Percentiles rank a stretch among this genome's conserved stretches.
Conservation (phyloP, 2,888 invertebrate genomes). For the Coelopa pilipes region DNA sequence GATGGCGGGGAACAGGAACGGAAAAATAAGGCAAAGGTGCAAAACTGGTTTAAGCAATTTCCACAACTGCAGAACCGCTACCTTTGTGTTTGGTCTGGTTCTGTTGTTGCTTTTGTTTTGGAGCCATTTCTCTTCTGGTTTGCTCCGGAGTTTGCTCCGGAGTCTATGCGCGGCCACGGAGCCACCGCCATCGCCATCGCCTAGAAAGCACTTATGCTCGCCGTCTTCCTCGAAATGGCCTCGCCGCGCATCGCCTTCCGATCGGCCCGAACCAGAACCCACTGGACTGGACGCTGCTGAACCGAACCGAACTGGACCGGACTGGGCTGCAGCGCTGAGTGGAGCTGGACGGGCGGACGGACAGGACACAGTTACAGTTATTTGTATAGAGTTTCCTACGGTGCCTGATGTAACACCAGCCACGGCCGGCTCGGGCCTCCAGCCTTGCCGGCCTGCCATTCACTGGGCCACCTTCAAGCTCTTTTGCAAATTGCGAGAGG, state of each 20-base stretch:
- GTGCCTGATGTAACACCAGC: constrained; percentile 12
- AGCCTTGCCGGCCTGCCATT: constrained; percentile 8
- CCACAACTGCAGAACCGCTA: constrained; percentile 31
- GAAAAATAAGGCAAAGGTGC: constrained; percentile 35
- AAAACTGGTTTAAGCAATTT: constrained; percentile 38
- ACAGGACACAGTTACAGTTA: constrained; percentile 39
- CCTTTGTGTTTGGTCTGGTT: neutral
- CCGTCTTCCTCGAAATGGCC: too few species aligned
- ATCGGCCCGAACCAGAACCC: too few species aligned
- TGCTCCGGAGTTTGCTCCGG: neutral
- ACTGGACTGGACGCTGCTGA: too few species aligned
- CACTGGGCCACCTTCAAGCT: constrained; percentile 28
- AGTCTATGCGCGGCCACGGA: too few species aligned
- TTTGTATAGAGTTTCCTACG: constrained; percentile 10
- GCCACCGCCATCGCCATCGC: neutral
- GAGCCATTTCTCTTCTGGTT: constrained; percentile 13
- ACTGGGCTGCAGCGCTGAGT: too few species aligned
- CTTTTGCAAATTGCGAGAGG: constrained; percentile 13
- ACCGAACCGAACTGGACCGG: too few species aligned
- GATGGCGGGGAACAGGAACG: neutral
- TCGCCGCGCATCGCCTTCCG: too few species aligned
- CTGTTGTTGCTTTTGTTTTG: constrained; percentile 1
- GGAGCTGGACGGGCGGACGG: constrained; percentile 12
- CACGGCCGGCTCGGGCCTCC: neutral
- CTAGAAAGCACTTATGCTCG: constrained; percentile 27